Conservation (phyloP, 2,888 invertebrate genomes). For the Lasioglossum villosulum region DNA sequence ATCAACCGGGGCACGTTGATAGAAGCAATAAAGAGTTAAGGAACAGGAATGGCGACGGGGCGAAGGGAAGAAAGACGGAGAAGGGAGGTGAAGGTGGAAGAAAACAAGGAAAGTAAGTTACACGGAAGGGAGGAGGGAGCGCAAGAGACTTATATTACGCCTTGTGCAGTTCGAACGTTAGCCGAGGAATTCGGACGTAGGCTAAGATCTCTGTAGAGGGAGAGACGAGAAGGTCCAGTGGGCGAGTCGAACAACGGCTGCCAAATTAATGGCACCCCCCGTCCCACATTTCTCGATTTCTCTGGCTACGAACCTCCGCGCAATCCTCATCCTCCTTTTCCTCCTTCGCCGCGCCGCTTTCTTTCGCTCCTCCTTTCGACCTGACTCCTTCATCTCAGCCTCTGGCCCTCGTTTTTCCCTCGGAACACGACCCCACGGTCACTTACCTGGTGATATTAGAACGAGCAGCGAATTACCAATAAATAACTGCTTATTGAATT, state of each 20-base stretch:
- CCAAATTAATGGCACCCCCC: conserved; percentile 78
- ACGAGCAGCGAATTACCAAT: conserved; percentile 73
- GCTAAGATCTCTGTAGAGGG: conserved; percentile 66
- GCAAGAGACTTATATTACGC: conserved; percentile 73
- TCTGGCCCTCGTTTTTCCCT: conserved; percentile 38
- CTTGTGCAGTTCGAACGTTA: conserved; percentile 71
- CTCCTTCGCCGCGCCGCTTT: not conserved
- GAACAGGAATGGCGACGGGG: conserved; percentile 68
- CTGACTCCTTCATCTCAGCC: not conserved
- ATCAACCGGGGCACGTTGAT: conserved; percentile 80
- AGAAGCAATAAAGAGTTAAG: conserved; percentile 80
- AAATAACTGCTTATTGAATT: conserved; percentile 78
- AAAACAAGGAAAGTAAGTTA: conserved; percentile 50
- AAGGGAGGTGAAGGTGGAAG: conserved; percentile 48
- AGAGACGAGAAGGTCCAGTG: conserved; percentile 66
- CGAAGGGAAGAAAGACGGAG: not conserved
- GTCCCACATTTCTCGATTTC: conserved; percentile 75
- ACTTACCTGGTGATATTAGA: conserved; percentile 75
- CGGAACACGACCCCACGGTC: conserved; percentile 44
- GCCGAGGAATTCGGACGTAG: conserved; percentile 73
- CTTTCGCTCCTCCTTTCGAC: not conserved
- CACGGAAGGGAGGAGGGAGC: conserved; percentile 24
- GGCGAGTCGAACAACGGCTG: conserved; percentile 77
- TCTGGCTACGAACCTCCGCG: conserved; percentile 51
- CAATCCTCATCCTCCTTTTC: conserved; percentile 23